Conservation (phyloP, 2,888 invertebrate species). For the Blastobasis adustella region DNA sequence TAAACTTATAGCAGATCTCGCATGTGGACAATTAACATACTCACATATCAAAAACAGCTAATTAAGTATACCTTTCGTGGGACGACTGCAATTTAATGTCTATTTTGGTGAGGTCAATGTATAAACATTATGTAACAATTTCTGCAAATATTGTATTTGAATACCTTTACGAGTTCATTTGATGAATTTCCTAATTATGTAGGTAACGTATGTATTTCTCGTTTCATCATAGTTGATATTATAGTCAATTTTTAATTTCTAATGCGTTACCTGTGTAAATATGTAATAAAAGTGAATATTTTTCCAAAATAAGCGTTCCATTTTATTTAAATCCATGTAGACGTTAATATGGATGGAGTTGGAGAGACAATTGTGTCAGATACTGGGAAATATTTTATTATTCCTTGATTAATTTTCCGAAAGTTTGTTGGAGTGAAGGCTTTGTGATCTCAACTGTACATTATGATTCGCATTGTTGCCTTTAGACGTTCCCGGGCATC, state of each 20-base stretch:
- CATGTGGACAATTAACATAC: background rate
- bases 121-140: no score
- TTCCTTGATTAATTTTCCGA: constrained; percentile 22
- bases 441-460: constrained; percentile 33
- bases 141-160: no score
- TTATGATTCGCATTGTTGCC: constrained; percentile 33
- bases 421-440: constrained; percentile 27
- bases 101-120: no score
- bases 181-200: no score
- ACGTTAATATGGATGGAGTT: constrained; percentile 10
- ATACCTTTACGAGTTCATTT: no score
- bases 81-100: no score
- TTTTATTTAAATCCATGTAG: constrained; percentile 10
- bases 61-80: no score
- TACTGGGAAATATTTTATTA: constrained; percentile 17
- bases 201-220: no score
- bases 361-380: background rate
- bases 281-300: constrained; percentile 65
- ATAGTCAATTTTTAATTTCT: constrained; percentile 13
- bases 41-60: background rate
- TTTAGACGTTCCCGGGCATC: constrained; percentile 21
- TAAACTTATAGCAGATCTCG: constrained; percentile 1
- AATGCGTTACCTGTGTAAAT: constrained; percentile 37
- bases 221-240: no score
- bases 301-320: constrained; percentile 38